These are phyloP conservation scores for Spheniscus humboldti DNA, from an alignment of 2,797 vertebrate genomes.

Conservation along the genomic window DNA sequence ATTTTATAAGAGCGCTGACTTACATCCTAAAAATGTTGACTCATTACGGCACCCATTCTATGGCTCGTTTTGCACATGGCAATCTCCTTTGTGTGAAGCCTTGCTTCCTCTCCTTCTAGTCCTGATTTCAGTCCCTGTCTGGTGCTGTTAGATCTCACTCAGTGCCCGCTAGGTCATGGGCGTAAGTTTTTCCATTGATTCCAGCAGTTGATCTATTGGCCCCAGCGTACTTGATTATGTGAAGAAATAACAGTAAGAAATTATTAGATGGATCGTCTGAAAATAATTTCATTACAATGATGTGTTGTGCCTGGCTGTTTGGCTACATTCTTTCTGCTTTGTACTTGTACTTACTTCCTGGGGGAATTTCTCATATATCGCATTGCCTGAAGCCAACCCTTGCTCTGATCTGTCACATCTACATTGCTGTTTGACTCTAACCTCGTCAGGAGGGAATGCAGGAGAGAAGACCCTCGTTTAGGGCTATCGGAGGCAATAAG, in stretches of 20 bases:
- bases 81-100: background rate
- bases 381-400: background rate
- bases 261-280: background rate
- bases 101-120: background rate
- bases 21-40: conserved; percentile 34
- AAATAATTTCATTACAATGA: background rate
- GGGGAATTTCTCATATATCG: background rate
- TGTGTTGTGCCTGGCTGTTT: background rate
- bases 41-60: background rate
- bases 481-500: background rate
- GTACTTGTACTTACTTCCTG: background rate
- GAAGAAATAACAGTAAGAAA: background rate
- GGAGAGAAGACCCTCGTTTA: background rate
- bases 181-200: background rate
- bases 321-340: background rate
- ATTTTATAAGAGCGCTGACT: conserved; percentile 20
- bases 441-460: background rate
- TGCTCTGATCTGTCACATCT: background rate
- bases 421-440: background rate
- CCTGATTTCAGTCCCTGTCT: background rate
- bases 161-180: background rate
- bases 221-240: background rate
- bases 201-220: background rate
- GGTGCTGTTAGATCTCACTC: background rate
- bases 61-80: background rate